Base-by-base conservation (phyloP, 2,888 invertebrate genomes). In the Thelaira solivaga region DNA sequence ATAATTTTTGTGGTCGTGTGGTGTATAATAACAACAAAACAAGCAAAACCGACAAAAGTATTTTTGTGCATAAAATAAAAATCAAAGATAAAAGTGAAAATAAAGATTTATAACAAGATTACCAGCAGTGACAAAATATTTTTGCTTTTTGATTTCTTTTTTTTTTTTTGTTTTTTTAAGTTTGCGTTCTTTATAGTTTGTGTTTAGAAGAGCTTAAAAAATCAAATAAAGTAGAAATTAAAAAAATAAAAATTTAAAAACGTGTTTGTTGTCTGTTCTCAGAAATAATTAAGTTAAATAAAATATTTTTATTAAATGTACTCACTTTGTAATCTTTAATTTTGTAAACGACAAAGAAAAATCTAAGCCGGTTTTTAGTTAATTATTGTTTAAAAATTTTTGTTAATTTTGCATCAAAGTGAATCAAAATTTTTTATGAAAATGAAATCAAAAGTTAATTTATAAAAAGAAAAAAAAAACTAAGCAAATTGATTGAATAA, bases 1-100 rank as follows among this genome's bases (percentile, higher is more conserved):
- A 61, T 57, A 29, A 47, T 61, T 65, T n/a, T 64, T 78, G 65
- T 61, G 74, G 69, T 74, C 69, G 78, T 64, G 55, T 69, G 51
- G 53, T 43, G 59, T 67, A 53, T 26, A 68, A 68, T 13, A 53
- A 53, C 43, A 71, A 51, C 18, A 57, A 45, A 57, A 29, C 13
- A 59, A 41, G 26, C 11, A 22, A 16, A 41, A 41, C 31, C n/a
- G 10, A 7, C 10, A 29, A 26, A 59, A 59, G 29, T 65, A 57
- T 41, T 74, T 59, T 59, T 67, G 31, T 61, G 34, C 16, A 34
- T 65, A 67, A 51, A 69, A 18, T 8, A 39, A n/a, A n/a, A 59
- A 29, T 41, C 4, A 59, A 34, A 65, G 13, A 34, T 31, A 53
- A 47, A 59, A 67, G 29, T 39, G 18, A 47, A 24, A 45, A 47